phyloP scores from a whole-genome alignment of 2,888 invertebrate genomes.

The Pimpla rufipes region DNA sequence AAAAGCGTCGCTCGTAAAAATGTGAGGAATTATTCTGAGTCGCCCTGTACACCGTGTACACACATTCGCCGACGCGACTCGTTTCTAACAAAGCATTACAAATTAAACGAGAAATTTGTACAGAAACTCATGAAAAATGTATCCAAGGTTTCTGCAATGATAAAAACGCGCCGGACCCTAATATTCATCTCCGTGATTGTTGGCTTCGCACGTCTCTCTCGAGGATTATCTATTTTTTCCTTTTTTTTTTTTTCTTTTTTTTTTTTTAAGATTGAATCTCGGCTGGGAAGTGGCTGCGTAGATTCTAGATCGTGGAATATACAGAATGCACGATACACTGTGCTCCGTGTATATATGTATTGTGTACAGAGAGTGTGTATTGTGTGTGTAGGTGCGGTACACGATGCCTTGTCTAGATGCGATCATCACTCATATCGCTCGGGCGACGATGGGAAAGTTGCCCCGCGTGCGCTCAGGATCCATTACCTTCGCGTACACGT shows the following conservation, averaged over 20 bases:
- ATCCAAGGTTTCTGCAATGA: conserved; percentile 17
- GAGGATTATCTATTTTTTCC: conserved; percentile 44
- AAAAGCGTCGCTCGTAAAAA: too few relatives aligned
- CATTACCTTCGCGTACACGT: conserved; percentile 69
- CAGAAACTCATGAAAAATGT: conserved; percentile 29
- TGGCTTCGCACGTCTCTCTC: conserved; percentile 53
- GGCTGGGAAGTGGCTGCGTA: conserved; percentile 45
- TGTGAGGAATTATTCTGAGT: too few relatives aligned
- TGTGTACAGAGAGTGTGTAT: background rate
- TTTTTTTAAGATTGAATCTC: conserved; percentile 43
- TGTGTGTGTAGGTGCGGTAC: conserved; percentile 9
- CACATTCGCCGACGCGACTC: too few relatives aligned
- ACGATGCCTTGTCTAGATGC: conserved; percentile 49
- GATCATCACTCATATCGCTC: conserved; percentile 73
- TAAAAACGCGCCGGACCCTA: background rate
- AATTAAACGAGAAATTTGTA: conserved; percentile 34
- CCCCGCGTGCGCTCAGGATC: conserved; percentile 66
- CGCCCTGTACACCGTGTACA: too few relatives aligned
- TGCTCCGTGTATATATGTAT: conserved; percentile 22
- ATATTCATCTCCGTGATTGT: conserved; percentile 23
- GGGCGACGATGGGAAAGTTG: conserved; percentile 72
- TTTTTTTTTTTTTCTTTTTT: too few relatives aligned
- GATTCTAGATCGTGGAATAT: conserved; percentile 49
- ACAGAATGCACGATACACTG: too few relatives aligned
- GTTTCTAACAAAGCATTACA: background rate